A percentile compares a stretch with the other conserved stretches of the same genome.
These are phyloP conservation scores for Andrena bucephala DNA, from an alignment of 2,888 invertebrate genomes.

Conservation along the genomic window DNA sequence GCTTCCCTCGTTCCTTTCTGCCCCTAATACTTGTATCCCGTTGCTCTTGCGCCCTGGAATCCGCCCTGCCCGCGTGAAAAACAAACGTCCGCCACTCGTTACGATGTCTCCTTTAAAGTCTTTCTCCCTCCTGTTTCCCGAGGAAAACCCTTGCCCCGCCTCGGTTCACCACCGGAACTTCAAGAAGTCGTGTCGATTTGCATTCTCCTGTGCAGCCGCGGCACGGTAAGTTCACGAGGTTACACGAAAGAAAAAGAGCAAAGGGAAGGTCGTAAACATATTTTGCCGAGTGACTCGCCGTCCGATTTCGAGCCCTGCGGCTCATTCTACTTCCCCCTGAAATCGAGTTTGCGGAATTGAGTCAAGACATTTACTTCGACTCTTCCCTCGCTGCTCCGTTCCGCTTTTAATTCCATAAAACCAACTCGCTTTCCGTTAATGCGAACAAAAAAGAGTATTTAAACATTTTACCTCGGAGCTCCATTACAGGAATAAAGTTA, in stretches of 20 bases:
- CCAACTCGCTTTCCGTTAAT: constrained; percentile 39
- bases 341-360: constrained; percentile 46
- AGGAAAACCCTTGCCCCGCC: not conserved
- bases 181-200: too few species aligned
- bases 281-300: constrained; percentile 1
- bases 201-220: too few species aligned
- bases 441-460: constrained; percentile 19
- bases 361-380: constrained; percentile 30
- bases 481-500: constrained; percentile 35
- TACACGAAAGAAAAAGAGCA: not conserved
- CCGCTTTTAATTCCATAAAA: constrained; percentile 48
- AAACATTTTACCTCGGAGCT: constrained; percentile 28
- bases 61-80: constrained; percentile 5
- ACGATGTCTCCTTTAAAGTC: constrained; percentile 3
- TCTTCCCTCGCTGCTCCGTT: constrained; percentile 7
- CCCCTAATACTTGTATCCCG: constrained; percentile 14
- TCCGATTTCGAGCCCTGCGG: constrained; percentile 24
- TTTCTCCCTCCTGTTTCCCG: not conserved
- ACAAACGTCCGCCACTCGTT: constrained; percentile 38
- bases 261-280: constrained; percentile 17
- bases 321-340: constrained; percentile 12
- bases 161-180: not conserved
- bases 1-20: constrained; percentile 5
- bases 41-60: constrained; percentile 27
- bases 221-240: not conserved